Conservation (phyloP, 2,888 invertebrate species). For the Nemoura dubitans region DNA sequence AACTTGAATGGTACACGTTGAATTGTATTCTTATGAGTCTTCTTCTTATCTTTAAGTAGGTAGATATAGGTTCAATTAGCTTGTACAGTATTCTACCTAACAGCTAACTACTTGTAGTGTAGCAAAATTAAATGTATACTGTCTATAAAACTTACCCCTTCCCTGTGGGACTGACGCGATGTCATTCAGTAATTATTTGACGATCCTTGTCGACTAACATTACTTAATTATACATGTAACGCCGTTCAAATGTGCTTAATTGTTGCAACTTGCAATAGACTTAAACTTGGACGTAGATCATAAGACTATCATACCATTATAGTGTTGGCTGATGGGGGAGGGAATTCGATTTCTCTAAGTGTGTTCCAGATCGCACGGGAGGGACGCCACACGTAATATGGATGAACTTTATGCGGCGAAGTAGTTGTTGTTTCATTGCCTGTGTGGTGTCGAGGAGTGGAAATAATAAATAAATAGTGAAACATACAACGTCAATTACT, state of each 20-base stretch:
- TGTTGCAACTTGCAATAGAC: neutral
- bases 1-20: neutral
- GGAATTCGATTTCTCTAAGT: neutral
- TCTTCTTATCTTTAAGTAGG: neutral
- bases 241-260: neutral
- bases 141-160: neutral
- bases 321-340: neutral
- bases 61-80: no score
- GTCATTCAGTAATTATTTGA: neutral
- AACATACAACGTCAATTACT: no score
- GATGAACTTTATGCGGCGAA: no score
- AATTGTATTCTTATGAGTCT: neutral
- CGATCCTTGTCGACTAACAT: neutral
- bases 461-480: no score
- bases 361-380: no score
- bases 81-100: neutral
- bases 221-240: neutral
- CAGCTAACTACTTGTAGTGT: no score
- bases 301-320: neutral
- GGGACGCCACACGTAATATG: no score
- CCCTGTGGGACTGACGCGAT: neutral
- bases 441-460: no score
- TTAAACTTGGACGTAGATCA: neutral
- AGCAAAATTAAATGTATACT: neutral
- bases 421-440: no score